These are phyloP conservation scores for Lysandra coridon DNA, from an alignment of 2,888 invertebrate species.

Conservation along the genomic window DNA sequence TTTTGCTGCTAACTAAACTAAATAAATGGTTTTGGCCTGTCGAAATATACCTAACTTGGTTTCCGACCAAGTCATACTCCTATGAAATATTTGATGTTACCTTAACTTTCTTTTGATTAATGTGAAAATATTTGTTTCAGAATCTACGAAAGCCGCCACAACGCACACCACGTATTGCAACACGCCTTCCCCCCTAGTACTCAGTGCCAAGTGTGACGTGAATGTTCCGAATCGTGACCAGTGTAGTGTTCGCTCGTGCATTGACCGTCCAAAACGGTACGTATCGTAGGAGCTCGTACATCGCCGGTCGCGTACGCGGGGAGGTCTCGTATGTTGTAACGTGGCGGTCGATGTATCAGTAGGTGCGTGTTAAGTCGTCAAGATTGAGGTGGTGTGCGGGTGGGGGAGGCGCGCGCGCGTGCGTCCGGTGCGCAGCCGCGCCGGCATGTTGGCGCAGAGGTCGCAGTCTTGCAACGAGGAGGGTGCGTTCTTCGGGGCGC, in stretches of 20 bases:
- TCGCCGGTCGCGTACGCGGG: background rate
- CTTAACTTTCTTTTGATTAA: slow-evolving; percentile 34
- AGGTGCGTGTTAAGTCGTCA: slow-evolving; percentile 50
- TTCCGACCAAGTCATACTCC: too few relatives aligned
- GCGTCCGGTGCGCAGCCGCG: slow-evolving; percentile 76
- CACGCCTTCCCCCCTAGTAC: slow-evolving; percentile 67
- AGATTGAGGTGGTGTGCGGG: slow-evolving; percentile 78
- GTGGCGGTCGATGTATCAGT: background rate
- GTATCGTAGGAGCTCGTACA: background rate
- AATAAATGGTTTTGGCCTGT: too few relatives aligned
- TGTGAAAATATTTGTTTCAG: slow-evolving; percentile 62
- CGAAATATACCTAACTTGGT: too few relatives aligned
- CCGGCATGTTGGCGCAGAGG: slow-evolving; percentile 77
- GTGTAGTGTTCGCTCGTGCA: slow-evolving; percentile 3
- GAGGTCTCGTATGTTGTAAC: background rate
- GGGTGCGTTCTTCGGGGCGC: slow-evolving; percentile 79
- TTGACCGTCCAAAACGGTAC: background rate
- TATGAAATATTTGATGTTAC: background rate
- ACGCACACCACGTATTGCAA: slow-evolving; percentile 51
- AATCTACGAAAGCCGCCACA: slow-evolving; percentile 50
- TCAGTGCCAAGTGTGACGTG: slow-evolving; percentile 53
- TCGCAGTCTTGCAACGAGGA: slow-evolving; percentile 80
- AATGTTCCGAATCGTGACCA: slow-evolving; percentile 29
- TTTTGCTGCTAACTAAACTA: too few relatives aligned
- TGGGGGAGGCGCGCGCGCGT: slow-evolving; percentile 79